Evolutionary conservation across 2,797 vertebrate genomes (phyloP).

Genomic region (Jordanella pulchra): DNA sequence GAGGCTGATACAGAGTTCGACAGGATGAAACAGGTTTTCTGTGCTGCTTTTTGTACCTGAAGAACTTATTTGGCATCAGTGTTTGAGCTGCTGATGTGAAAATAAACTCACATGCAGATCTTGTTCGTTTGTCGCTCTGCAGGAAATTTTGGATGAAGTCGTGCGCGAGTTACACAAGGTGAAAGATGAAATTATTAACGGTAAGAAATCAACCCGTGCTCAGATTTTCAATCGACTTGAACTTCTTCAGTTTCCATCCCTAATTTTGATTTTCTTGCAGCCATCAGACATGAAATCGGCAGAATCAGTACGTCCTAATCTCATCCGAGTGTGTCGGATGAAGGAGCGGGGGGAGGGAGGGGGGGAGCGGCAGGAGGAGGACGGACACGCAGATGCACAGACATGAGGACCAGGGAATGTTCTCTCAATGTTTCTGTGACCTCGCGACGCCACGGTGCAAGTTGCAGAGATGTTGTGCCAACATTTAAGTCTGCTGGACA

Average conservation of each 20-base stretch:
- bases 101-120: slow-evolving; percentile 5
- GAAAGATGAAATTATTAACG: slow-evolving; percentile 98
- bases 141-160: slow-evolving; percentile 99
- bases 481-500: slow-evolving; percentile 86
- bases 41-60: background rate
- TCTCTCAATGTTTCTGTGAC: slow-evolving; percentile 82
- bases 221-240: background rate
- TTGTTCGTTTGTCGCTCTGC: slow-evolving; percentile 29
- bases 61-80: background rate
- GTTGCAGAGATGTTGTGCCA: slow-evolving; percentile 85
- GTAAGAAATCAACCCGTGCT: slow-evolving; percentile 75
- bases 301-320: slow-evolving; percentile 94
- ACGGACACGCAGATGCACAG: slow-evolving; percentile 79
- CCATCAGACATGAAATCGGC: slow-evolving; percentile 97
- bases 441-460: slow-evolving; percentile 59
- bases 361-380: slow-evolving; percentile 72
- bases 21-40: slow-evolving; percentile 94
- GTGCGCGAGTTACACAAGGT: slow-evolving; percentile 98
- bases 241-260: background rate
- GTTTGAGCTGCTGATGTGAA: background rate
- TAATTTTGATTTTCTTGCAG: slow-evolving; percentile 64
- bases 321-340: slow-evolving; percentile 58
- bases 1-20: slow-evolving; percentile 96
- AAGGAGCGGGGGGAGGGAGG: slow-evolving; percentile 61
- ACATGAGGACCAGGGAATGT: slow-evolving; percentile 73